Base-by-base conservation (phyloP, 2,888 invertebrate species). In the Lamellibrachia columna region DNA sequence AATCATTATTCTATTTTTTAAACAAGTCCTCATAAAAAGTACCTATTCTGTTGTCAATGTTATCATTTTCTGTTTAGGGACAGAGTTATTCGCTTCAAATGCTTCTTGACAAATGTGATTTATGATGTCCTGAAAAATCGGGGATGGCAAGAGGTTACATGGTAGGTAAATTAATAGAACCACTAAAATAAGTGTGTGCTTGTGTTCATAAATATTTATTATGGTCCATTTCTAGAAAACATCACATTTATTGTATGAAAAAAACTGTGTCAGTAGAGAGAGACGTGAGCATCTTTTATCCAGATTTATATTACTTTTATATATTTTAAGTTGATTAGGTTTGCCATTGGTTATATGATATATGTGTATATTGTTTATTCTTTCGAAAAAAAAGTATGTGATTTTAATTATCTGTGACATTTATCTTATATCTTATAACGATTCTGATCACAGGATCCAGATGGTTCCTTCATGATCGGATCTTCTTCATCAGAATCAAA, bases 101-200 rank as follows among this genome's bases (percentile, higher is more conserved):
- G 96, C 93, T 96, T 95, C 11, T 93, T 96, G 90, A 95, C 96
- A 93, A 96, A 96, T 94, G 96, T 96, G 3, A 96, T 96, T 75
- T 94, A 96, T 11, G 96, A 96, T 95, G 96, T 96, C 7, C 93
- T 96, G 75, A 94, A 95, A 92, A 95, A 94, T 22, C 94, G 96
- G 53, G 96, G 96, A 0, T 96, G 96, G 96, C 95, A 96, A 92
- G 96, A 96, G 93, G 95, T 96, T 6, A 94, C 94, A 15, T 95
- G 95, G 96, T 96, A 95, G 93, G 95, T 93, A 75, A 75, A 22
- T 22, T 75, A 22, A 75, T 15, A 22, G 15, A 75, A 22, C 22
- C n/a, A 55, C 55, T 55, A 55, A 55, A 9, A 55, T 22, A 75
- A 22, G 15, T 22, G 22, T 75, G 22, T 75, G 75, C 3, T 75